phyloP scores from a whole-genome alignment of 2,113 vertebrate genomes.

The Andinoacara biseriatus region DNA sequence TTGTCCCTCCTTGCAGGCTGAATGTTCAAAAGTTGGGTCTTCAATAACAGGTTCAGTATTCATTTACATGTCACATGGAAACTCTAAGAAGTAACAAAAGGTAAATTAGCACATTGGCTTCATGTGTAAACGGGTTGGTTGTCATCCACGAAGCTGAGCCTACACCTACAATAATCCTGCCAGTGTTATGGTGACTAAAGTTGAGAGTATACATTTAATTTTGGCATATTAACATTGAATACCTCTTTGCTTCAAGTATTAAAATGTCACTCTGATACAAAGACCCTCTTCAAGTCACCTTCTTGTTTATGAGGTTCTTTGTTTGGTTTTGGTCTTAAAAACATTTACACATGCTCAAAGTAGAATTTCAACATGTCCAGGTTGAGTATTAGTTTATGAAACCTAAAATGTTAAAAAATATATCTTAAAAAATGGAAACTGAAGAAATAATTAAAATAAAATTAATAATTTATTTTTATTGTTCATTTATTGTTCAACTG shows the following conservation, averaged over 20 bases:
- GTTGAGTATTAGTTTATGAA: background rate
- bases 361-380: background rate
- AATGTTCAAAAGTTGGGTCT: constrained; percentile 39
- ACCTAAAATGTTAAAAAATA: background rate
- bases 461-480: background rate
- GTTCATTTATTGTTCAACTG: too few species aligned
- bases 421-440: background rate
- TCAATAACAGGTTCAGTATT: constrained; percentile 21
- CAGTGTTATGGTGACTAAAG: background rate
- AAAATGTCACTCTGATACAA: background rate
- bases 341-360: background rate
- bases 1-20: constrained; percentile 45
- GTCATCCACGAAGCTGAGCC: background rate
- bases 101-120: constrained; percentile 7
- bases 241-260: background rate
- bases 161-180: background rate
- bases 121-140: background rate
- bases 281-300: background rate
- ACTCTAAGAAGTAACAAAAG: background rate
- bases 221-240: background rate
- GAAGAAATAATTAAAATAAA: background rate
- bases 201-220: background rate
- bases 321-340: background rate
- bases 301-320: background rate
- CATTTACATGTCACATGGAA: constrained; percentile 6